Percentiles rank a stretch among this genome's conserved stretches.
These are phyloP conservation scores for Stenotaenia linearis DNA, from an alignment of 2,888 invertebrate genomes.

Conservation along the genomic window DNA sequence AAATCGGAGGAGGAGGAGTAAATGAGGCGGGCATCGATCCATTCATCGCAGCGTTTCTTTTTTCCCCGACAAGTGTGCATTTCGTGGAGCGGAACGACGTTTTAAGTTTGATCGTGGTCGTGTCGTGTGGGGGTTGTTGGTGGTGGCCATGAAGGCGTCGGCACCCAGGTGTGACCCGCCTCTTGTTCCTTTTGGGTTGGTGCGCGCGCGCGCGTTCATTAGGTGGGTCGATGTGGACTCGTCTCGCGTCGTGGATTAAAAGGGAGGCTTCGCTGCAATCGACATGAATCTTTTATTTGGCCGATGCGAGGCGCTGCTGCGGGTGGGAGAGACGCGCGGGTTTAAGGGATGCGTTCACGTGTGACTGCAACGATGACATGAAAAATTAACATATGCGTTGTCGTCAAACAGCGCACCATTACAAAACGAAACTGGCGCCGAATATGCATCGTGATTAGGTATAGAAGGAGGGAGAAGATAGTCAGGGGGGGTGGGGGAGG, in stretches of 20 bases:
- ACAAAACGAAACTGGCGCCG: conserved; percentile 29
- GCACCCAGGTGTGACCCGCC: conserved; percentile 26
- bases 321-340: conserved; percentile 21
- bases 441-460: conserved; percentile 30
- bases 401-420: conserved; percentile 28
- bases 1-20: conserved; percentile 27
- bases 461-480: conserved; percentile 14
- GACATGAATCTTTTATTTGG: conserved; percentile 32
- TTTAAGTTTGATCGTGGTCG: conserved; percentile 26
- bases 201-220: conserved; percentile 8
- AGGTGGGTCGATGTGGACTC: conserved; percentile 26
- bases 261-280: conserved; percentile 31
- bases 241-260: conserved; percentile 29
- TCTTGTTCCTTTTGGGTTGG: conserved; percentile 23
- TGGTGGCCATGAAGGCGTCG: conserved; percentile 24
- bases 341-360: conserved; percentile 33
- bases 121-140: conserved; percentile 18
- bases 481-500: background rate
- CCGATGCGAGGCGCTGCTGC: conserved; percentile 18
- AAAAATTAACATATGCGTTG: conserved; percentile 33
- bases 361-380: conserved; percentile 33
- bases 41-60: background rate
- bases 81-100: conserved; percentile 24
- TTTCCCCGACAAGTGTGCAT: conserved; percentile 14
- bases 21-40: background rate